These are phyloP conservation scores for Stictonetta naevosa DNA, from an alignment of 2,113 vertebrate genomes.

Conservation along the genomic window DNA sequence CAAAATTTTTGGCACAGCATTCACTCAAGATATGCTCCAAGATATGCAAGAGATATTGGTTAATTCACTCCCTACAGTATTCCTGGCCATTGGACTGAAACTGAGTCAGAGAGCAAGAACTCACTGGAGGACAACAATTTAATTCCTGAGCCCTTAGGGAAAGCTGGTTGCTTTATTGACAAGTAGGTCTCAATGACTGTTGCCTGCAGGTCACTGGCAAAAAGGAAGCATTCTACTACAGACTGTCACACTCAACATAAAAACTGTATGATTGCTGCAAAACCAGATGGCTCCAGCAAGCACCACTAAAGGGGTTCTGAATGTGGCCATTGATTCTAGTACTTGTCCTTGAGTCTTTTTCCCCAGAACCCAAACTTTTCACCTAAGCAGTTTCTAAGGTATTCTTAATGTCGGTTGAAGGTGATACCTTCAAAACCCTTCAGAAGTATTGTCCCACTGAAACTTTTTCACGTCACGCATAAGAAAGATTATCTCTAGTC, in stretches of 20 bases:
- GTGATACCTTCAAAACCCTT: background rate
- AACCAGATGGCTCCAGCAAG: background rate
- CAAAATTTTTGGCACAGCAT: background rate
- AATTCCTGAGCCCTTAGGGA: background rate
- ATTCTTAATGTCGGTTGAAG: background rate
- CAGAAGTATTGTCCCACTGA: fast-evolving
- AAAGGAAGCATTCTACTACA: fast-evolving
- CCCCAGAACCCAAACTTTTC: background rate
- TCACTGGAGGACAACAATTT: background rate
- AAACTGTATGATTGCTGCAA: fast-evolving
- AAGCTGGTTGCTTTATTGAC: background rate
- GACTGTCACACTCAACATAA: fast-evolving
- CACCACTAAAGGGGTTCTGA: background rate
- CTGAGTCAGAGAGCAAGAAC: background rate
- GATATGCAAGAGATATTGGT: background rate
- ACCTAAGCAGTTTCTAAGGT: background rate
- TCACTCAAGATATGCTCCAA: background rate
- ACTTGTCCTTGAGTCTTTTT: background rate
- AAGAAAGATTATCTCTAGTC: background rate
- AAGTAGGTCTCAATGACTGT: fast-evolving
- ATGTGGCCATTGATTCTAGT: background rate
- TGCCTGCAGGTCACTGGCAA: background rate
- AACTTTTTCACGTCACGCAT: background rate
- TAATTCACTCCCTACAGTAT: background rate
- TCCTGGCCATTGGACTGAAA: background rate